Percentiles rank a stretch among this genome's conserved stretches.
Evolutionary conservation across 2,113 vertebrate species (phyloP).

Genomic region (Barbus barbus): DNA sequence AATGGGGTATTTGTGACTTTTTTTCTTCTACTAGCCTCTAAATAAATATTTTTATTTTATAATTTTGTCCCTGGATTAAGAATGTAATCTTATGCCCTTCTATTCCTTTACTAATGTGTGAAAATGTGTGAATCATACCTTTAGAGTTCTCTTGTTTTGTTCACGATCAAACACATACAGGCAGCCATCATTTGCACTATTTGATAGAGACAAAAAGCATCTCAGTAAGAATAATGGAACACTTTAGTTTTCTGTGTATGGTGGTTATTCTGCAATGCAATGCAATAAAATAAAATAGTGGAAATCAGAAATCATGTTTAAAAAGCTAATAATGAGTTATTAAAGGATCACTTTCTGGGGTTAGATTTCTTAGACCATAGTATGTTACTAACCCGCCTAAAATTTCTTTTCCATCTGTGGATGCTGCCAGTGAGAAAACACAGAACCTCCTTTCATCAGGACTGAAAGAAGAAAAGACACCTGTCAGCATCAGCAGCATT

Average conservation of each 20-base stretch:
- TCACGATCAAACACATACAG: constrained; percentile 90
- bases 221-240: background rate
- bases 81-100: background rate
- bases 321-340: too few species aligned
- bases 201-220: constrained; percentile 14
- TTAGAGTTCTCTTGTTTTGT: constrained; percentile 86
- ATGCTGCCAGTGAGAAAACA: constrained; percentile 89
- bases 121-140: constrained; percentile 72
- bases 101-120: background rate
- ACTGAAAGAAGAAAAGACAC: constrained; percentile 66
- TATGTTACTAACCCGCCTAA: constrained; percentile 84
- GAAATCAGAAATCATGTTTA: background rate
- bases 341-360: background rate
- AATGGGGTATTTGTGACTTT: background rate
- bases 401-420: constrained; percentile 87
- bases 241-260: background rate
- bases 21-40: background rate
- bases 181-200: constrained; percentile 89
- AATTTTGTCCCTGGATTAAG: background rate
- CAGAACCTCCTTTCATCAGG: constrained; percentile 90
- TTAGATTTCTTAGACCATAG: background rate
- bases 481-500: background rate
- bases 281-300: background rate
- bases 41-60: background rate
- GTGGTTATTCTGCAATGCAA: background rate